Percentiles rank a stretch among this genome's conserved stretches.
phyloP scores from a whole-genome alignment of 2,888 invertebrate genomes.

The Plebejus melissa region DNA sequence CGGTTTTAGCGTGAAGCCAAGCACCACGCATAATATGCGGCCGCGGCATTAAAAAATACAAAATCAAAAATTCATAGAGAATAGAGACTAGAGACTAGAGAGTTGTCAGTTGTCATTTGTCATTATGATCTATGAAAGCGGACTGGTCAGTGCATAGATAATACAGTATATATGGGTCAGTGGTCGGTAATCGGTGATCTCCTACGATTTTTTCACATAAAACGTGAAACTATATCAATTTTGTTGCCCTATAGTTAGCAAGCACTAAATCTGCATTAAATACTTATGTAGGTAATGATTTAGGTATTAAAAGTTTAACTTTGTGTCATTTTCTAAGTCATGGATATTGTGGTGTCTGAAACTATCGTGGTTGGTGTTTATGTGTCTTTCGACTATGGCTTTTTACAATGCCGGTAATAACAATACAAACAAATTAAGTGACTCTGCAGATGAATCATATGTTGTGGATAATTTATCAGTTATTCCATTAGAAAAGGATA shows the following conservation, averaged over 20 bases:
- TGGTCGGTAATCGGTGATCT: no score
- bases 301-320: not conserved
- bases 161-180: no score
- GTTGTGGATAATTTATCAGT: conserved; percentile 85
- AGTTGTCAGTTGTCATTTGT: no score
- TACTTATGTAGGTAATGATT: not conserved
- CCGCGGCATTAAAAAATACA: no score
- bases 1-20: no score
- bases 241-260: no score
- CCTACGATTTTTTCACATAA: not conserved
- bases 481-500: conserved; percentile 92
- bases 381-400: conserved; percentile 62
- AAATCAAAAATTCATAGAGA: no score
- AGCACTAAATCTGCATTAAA: not conserved
- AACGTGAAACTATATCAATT: no score
- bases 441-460: conserved; percentile 52
- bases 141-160: no score
- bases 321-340: conserved; percentile 46
- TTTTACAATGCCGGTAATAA: conserved; percentile 55
- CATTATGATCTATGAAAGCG: no score
- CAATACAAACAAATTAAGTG: conserved; percentile 45
- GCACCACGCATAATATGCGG: no score
- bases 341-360: conserved; percentile 63
- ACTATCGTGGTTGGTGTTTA: conserved; percentile 46
- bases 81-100: no score